phyloP scores from a whole-genome alignment of 2,888 invertebrate genomes.

The Dasysyrphus tricinctus region DNA sequence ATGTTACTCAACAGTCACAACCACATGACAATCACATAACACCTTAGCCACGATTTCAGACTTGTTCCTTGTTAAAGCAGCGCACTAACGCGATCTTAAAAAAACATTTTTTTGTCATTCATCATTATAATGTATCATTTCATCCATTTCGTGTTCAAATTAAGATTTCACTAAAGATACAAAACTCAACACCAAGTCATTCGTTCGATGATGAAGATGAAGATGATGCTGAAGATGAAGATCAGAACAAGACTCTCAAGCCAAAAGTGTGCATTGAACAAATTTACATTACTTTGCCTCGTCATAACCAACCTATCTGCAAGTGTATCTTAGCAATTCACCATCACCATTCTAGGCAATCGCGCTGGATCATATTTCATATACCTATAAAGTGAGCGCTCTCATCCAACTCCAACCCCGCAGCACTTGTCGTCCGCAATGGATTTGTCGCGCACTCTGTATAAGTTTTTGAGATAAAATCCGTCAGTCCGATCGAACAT shows the following conservation, averaged over 20 bases:
- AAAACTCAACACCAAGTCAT: constrained; percentile 31
- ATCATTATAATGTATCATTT: background rate
- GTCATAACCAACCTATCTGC: constrained; percentile 37
- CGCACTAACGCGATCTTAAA: background rate
- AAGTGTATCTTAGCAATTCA: constrained; percentile 46
- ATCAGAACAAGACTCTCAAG: constrained; percentile 26
- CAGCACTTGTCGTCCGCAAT: constrained; percentile 42
- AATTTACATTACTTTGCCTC: constrained; percentile 36
- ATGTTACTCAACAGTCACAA: background rate
- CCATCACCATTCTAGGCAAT: constrained; percentile 23
- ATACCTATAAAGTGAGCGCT: constrained; percentile 10
- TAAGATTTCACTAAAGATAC: constrained; percentile 23
- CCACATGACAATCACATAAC: background rate
- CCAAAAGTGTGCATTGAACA: constrained; percentile 19
- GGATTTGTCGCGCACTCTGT: constrained; percentile 47
- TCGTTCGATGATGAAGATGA: background rate
- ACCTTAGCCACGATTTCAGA: background rate
- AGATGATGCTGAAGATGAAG: background rate
- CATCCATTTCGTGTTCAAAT: constrained; percentile 21
- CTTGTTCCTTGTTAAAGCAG: background rate
- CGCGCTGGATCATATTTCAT: constrained; percentile 51
- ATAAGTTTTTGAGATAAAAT: constrained; percentile 31
- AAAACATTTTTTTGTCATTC: constrained; percentile 14
- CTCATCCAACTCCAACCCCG: background rate
- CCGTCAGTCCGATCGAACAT: constrained; percentile 41